These are phyloP conservation scores for Malaclemys terrapin DNA, from an alignment of 2,113 vertebrate species.

Conservation along the genomic window DNA sequence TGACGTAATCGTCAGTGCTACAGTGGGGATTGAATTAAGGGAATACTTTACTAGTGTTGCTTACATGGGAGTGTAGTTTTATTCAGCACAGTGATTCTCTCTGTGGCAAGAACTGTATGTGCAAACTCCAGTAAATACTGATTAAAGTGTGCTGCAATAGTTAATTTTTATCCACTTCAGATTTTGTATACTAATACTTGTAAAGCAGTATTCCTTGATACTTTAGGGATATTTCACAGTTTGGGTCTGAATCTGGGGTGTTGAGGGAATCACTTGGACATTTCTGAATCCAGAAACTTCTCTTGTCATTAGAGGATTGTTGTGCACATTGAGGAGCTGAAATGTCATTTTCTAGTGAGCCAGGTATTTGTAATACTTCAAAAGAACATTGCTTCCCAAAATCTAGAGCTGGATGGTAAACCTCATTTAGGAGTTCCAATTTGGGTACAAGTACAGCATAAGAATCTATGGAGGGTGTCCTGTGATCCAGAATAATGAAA, in stretches of 20 bases:
- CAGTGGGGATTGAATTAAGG: neutral
- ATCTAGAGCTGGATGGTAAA: neutral
- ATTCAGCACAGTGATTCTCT: neutral
- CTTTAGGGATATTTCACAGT: neutral
- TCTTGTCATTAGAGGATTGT: neutral
- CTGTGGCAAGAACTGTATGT: neutral
- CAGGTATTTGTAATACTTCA: neutral
- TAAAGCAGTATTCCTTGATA: neutral
- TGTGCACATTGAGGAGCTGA: neutral
- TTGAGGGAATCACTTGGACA: neutral
- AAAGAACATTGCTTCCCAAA: neutral
- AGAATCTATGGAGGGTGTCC: neutral
- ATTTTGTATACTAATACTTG: neutral
- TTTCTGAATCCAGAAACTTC: neutral
- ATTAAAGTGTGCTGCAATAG: neutral
- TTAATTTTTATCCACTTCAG: neutral
- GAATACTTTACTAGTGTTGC: neutral
- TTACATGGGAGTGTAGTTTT: neutral
- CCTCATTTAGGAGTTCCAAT: neutral
- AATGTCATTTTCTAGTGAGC: neutral
- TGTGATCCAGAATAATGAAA: slow-evolving; percentile 16
- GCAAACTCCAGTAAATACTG: neutral
- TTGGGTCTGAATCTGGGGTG: neutral
- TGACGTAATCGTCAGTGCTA: neutral
- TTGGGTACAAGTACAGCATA: neutral